phyloP scores from a whole-genome alignment of 2,113 vertebrate genomes.

The Meles meles region DNA sequence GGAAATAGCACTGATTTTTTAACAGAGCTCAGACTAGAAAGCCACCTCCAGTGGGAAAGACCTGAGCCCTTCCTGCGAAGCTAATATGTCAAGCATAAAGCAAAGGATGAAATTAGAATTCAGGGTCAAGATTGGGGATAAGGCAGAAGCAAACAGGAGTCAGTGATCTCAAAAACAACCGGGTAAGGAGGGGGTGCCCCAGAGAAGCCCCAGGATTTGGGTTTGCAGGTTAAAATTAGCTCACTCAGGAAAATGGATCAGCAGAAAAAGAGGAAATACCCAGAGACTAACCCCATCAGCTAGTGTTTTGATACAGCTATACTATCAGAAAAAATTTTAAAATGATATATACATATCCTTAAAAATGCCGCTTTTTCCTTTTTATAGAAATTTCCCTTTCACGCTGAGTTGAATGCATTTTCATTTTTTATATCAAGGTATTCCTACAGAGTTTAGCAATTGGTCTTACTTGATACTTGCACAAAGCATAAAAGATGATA shows the following conservation, averaged over 20 bases:
- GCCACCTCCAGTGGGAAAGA: background rate
- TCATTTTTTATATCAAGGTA: background rate
- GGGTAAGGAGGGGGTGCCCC: background rate
- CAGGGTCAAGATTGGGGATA: background rate
- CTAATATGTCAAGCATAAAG: background rate
- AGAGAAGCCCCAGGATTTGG: background rate
- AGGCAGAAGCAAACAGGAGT: background rate
- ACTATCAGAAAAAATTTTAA: background rate
- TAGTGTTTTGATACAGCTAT: background rate
- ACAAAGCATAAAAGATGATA: background rate
- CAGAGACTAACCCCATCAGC: background rate
- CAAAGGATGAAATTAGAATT: conserved; percentile 24
- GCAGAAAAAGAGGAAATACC: background rate
- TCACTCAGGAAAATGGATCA: background rate
- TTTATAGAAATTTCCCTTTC: background rate
- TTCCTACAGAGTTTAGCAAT: background rate
- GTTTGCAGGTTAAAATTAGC: background rate
- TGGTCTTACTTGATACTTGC: background rate
- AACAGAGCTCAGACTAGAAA: background rate
- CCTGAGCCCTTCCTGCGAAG: background rate
- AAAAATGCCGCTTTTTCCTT: background rate
- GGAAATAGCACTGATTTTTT: background rate
- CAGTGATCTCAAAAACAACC: background rate
- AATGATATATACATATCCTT: background rate
- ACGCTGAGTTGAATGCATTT: background rate